Percentiles rank a stretch among this genome's conserved stretches.
Evolutionary conservation across 2,888 invertebrate species (phyloP).

Genomic region (Norana najaformis): DNA sequence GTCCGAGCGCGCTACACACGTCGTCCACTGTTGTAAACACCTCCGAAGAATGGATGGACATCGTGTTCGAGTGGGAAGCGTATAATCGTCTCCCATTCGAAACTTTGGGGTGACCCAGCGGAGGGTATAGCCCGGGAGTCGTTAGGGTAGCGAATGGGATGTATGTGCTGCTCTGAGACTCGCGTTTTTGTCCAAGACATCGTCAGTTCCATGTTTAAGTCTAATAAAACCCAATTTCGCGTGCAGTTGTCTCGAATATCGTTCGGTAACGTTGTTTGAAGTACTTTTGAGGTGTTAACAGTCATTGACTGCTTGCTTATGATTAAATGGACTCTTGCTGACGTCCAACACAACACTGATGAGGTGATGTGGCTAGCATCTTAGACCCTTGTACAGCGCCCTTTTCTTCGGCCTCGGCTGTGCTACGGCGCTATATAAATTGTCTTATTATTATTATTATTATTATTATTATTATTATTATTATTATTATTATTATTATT

Average conservation of each 20-base stretch:
- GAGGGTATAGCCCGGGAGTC: neutral
- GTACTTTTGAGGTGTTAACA: neutral
- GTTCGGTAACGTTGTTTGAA: neutral
- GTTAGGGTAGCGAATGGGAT: neutral
- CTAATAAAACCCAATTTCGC: neutral
- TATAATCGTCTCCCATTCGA: neutral
- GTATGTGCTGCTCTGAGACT: neutral
- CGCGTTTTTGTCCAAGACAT: neutral
- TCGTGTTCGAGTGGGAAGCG: neutral
- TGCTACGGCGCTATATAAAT: too few species aligned
- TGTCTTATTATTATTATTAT: too few species aligned
- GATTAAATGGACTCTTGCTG: neutral
- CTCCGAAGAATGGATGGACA: neutral
- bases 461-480: too few species aligned
- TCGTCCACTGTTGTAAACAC: neutral
- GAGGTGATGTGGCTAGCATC: too few species aligned
- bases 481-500: too few species aligned
- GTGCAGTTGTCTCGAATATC: neutral
- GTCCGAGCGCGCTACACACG: neutral
- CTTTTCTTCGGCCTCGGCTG: too few species aligned
- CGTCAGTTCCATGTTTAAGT: neutral
- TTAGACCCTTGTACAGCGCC: too few species aligned
- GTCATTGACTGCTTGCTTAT: neutral
- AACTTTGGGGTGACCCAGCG: neutral
- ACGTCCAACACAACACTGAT: too few species aligned